These are phyloP conservation scores for Drosophila hamatofila DNA, from an alignment of 2,888 invertebrate species.

Conservation along the genomic window DNA sequence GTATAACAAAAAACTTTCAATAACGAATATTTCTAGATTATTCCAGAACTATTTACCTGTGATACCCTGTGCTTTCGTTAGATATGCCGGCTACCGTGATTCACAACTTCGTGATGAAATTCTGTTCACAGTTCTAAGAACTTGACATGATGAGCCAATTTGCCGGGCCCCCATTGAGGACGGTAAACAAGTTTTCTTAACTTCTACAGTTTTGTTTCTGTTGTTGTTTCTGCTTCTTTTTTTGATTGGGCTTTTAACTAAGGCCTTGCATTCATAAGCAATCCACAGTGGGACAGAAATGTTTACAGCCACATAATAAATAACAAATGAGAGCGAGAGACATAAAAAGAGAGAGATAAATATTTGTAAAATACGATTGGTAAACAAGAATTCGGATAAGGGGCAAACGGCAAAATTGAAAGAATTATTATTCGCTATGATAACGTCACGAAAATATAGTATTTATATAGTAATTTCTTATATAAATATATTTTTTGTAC, in stretches of 20 bases:
- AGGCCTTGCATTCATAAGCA: slow-evolving; percentile 41
- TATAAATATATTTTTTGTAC: neutral
- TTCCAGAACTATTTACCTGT: neutral
- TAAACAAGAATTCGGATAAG: slow-evolving; percentile 42
- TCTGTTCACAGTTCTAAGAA: slow-evolving; percentile 58
- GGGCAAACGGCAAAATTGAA: slow-evolving; percentile 48
- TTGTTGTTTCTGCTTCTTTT: neutral
- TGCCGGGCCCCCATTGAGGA: slow-evolving; percentile 34
- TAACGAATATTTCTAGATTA: neutral
- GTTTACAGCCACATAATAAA: slow-evolving; percentile 9
- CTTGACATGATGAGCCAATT: slow-evolving; percentile 57
- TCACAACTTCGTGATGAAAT: slow-evolving; percentile 67
- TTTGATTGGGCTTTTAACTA: slow-evolving; percentile 23
- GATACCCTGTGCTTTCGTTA: neutral
- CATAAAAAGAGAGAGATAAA: slow-evolving; percentile 37
- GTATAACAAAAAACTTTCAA: neutral
- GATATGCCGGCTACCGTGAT: slow-evolving; percentile 48
- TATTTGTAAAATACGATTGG: slow-evolving; percentile 42
- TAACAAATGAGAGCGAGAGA: slow-evolving; percentile 1
- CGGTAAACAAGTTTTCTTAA: slow-evolving; percentile 63
- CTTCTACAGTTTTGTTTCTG: slow-evolving; percentile 24
- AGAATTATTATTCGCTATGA: slow-evolving; percentile 21
- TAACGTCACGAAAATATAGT: slow-evolving; percentile 31
- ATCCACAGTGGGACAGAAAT: slow-evolving; percentile 25
- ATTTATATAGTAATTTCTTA: neutral